phyloP scores from a whole-genome alignment of 2,113 vertebrate species.

The Trogon surrucura region DNA sequence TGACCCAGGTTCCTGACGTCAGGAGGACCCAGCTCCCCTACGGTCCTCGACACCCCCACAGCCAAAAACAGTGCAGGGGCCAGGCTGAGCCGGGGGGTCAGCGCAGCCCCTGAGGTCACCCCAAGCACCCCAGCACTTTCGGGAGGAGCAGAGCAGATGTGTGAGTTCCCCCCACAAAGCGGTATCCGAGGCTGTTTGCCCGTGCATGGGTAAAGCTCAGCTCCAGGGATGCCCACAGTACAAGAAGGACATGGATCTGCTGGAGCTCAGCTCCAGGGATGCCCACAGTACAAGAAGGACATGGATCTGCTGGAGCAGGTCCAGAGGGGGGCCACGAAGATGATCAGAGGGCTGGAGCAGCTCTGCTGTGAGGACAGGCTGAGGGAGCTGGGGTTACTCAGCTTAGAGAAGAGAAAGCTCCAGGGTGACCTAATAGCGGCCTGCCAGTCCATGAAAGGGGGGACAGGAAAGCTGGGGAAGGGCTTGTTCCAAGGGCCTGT shows the following conservation, averaged over 20 bases:
- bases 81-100: rapidly evolving
- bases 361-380: no score
- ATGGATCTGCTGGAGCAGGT: no score
- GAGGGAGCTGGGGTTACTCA: no score
- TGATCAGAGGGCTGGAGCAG: no score
- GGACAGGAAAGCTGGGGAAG: no score
- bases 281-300: not conserved
- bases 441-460: no score
- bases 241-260: no score
- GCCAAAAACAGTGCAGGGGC: not conserved
- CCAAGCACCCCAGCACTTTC: rapidly evolving
- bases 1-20: not conserved
- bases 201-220: not conserved
- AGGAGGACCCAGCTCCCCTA: not conserved
- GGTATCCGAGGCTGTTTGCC: not conserved
- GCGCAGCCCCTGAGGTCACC: not conserved
- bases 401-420: no score
- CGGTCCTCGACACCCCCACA: not conserved
- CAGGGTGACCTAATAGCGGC: no score
- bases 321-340: no score
- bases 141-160: not conserved
- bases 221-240: not conserved
- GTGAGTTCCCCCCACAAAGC: not conserved
- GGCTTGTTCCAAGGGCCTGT: no score
- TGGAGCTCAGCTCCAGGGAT: not conserved